These are phyloP conservation scores for Tetraneura akinire DNA, from an alignment of 1,140 invertebrate genomes.

Conservation along the genomic window DNA sequence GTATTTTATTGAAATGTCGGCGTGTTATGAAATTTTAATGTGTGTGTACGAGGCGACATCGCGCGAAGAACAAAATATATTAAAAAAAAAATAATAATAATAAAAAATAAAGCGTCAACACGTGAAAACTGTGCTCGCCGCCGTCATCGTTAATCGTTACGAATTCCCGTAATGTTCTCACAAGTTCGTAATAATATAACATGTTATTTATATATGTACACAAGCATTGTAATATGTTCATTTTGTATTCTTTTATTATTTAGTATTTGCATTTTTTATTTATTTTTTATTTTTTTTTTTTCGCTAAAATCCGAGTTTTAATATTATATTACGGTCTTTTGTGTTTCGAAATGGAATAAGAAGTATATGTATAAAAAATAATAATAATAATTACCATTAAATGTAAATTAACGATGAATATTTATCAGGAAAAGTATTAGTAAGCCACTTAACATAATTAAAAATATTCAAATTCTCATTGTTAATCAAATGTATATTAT, in stretches of 20 bases:
- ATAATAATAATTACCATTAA: slow-evolving; percentile 41
- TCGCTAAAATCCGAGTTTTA: slow-evolving; percentile 1
- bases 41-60: background rate
- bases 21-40: background rate
- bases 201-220: no score
- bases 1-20: background rate
- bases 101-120: no score
- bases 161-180: no score
- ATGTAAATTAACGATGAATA: slow-evolving; percentile 46
- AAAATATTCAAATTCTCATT: slow-evolving; percentile 48
- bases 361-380: slow-evolving; percentile 6
- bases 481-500: no score
- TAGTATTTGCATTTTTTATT: background rate
- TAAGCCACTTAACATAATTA: slow-evolving; percentile 41
- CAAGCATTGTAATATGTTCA: no score
- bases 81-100: background rate
- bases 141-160: background rate
- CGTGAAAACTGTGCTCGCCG: background rate
- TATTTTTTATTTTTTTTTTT: slow-evolving; percentile 12
- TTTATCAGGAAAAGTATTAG: slow-evolving; percentile 44
- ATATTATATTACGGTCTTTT: slow-evolving; percentile 10
- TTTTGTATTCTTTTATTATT: background rate
- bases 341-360: slow-evolving; percentile 13
- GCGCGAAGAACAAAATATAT: background rate
- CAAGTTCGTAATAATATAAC: no score